Conservation (phyloP, 37 sponge, comb jelly and placozoan species). For the Diacarnus erythraeanus region DNA sequence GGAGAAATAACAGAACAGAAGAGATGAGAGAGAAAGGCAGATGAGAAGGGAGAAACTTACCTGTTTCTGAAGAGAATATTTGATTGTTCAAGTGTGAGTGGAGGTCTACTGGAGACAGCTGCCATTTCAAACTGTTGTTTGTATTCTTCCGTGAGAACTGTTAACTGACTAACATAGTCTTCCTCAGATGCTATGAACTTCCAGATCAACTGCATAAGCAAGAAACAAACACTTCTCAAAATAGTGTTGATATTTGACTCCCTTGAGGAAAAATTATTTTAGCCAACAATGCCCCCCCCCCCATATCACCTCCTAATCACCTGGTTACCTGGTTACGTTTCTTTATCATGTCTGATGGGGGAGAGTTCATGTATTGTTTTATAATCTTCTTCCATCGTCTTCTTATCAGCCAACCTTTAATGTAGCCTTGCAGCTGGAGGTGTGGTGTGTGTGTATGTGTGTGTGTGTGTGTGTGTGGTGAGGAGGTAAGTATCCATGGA, state of each 20-base stretch:
- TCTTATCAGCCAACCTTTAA: conserved; percentile 51
- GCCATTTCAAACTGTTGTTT: conserved; percentile 65
- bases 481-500: too few relatives aligned
- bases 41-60: conserved; percentile 24
- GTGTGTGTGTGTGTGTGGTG: neutral
- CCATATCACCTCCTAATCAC: too few relatives aligned
- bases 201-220: conserved; percentile 62
- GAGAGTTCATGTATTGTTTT: conserved; percentile 42
- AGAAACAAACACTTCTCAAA: too few relatives aligned
- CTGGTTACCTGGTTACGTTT: conserved; percentile 72
- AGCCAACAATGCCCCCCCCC: too few relatives aligned
- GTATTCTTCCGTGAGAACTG: conserved; percentile 46
- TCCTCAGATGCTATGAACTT: conserved; percentile 59
- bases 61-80: conserved; percentile 69
- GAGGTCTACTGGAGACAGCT: conserved; percentile 54
- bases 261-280: neutral
- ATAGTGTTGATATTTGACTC: neutral
- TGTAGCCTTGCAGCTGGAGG: conserved; percentile 51
- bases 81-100: conserved; percentile 54
- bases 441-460: conserved; percentile 1
- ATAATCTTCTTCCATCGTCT: conserved; percentile 50
- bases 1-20: too few relatives aligned
- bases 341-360: conserved; percentile 34
- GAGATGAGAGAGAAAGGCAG: neutral
- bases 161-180: conserved; percentile 61